Evolutionary conservation across 2,797 vertebrate genomes (phyloP).

Genomic region (Taeniopygia guttata): DNA sequence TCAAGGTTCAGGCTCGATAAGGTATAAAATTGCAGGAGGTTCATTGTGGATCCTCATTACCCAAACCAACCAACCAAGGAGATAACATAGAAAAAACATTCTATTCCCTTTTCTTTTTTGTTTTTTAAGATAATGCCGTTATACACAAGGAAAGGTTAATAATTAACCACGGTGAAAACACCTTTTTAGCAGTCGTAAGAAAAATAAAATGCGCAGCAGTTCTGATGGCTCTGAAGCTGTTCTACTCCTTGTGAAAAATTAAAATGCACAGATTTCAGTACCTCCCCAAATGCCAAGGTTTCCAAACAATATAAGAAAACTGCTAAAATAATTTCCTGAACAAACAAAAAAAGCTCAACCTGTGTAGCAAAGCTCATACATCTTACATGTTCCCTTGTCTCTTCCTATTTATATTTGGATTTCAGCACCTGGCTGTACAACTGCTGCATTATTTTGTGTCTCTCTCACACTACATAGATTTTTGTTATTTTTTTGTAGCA

Average conservation of each 20-base stretch:
- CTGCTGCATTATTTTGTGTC: background rate
- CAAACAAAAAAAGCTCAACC: slow-evolving; percentile 6
- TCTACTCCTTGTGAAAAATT: background rate
- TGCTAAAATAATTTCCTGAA: slow-evolving; percentile 28
- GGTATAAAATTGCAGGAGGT: slow-evolving; percentile 25
- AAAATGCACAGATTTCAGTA: background rate
- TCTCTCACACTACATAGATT: background rate
- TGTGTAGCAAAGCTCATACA: background rate
- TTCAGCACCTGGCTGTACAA: slow-evolving; percentile 5
- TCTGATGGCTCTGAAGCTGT: background rate
- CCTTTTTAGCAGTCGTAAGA: background rate
- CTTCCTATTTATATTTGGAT: background rate
- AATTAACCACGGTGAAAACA: slow-evolving; percentile 50
- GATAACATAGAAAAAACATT: slow-evolving; percentile 37
- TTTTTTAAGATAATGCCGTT: slow-evolving; percentile 20
- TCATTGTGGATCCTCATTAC: slow-evolving; percentile 62
- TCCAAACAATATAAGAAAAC: background rate
- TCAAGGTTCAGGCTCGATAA: background rate
- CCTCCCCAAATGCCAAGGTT: background rate
- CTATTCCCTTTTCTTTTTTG: background rate
- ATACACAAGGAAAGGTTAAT: slow-evolving; percentile 31
- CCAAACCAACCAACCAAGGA: slow-evolving; percentile 62
- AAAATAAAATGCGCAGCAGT: background rate
- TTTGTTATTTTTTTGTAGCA: background rate
- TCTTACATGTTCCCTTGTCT: background rate